Base-by-base conservation (phyloP, 2,888 invertebrate species). In the Drosophila melanosoma region DNA sequence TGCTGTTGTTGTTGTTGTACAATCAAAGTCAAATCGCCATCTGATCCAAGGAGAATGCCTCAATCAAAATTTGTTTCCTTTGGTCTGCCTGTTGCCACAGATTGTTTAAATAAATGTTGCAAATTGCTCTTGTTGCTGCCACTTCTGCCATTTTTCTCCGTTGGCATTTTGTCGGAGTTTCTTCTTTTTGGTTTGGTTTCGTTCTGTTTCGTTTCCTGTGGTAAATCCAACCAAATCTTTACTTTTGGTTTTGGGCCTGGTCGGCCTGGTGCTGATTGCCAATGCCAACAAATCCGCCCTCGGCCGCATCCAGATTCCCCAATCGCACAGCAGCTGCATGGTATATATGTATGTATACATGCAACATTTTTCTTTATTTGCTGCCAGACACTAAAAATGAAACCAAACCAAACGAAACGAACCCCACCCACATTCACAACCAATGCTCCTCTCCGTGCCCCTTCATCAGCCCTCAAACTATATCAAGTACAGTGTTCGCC, bases 101-200 rank as follows among this genome's bases (percentile, higher is more conserved):
- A 79, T 75, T 78, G 79, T 71, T 78, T 74, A 78, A 78, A 79
- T 75, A 78, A 78, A 79, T 78, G 71, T 75, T 62, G 77, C 79
- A 75, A 77, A 78, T 68, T 75, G 68, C 66, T 70, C 61, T 57
- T 63, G 69, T 52, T 49, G 59, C 20, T 75, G 48, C 68, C 62
- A 17, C 23, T 45, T 45, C 45, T 45, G 8, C 17, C 17, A 17
- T 75, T 53, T 53, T 52, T 38, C 38, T 49, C 1, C 36, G 38
- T 15, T 52, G 36, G 11, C 6, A 38, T 56, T 54, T 56, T 38
- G 29, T 54, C 54, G 7, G 54, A 38, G 36, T 49, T 35, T 32
- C 26, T 20, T 42, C 53, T 56, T 64, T 59, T n/a, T 61, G 20
- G 38, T 62, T 42, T 57, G 20, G 23, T 38, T 12, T 45, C 17